Evolutionary conservation across 2,113 vertebrate genomes (phyloP).

Genomic region (Tupaia chinensis): DNA sequence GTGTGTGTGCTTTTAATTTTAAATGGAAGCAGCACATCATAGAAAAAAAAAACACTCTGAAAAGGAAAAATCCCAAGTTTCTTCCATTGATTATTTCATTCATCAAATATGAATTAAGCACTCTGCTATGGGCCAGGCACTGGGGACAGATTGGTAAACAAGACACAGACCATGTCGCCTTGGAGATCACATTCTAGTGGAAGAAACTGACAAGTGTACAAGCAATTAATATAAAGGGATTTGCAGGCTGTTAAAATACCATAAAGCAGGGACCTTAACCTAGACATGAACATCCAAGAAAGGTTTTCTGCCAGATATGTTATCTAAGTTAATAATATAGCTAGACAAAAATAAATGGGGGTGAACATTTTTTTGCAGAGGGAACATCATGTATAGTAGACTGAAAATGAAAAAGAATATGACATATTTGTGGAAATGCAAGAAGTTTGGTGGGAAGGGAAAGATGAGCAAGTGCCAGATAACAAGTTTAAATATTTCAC

Average conservation of each 20-base stretch:
- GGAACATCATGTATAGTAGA: not conserved
- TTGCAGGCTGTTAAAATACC: not conserved
- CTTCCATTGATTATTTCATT: slow-evolving; percentile 25
- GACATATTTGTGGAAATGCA: not conserved
- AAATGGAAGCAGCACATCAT: not conserved
- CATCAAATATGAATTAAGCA: slow-evolving; percentile 3
- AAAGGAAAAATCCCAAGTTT: not conserved
- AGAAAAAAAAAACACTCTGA: not conserved
- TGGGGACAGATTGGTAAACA: not conserved
- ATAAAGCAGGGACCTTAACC: not conserved
- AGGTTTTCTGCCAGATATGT: not conserved
- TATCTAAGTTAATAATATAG: not conserved
- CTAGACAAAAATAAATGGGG: not conserved
- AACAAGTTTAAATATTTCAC: not conserved
- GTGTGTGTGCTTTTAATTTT: not conserved
- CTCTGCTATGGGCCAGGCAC: not conserved
- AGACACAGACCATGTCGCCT: not conserved
- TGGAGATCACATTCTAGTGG: not conserved
- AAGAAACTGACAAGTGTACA: not conserved
- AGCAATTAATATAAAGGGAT: not conserved
- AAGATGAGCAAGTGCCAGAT: not conserved
- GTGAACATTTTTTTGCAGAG: not conserved
- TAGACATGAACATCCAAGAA: not conserved
- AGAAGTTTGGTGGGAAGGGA: not conserved
- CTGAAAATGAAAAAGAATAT: not conserved